These are phyloP conservation scores for Lithosia quadra DNA, from an alignment of 2,888 invertebrate species.

Conservation along the genomic window DNA sequence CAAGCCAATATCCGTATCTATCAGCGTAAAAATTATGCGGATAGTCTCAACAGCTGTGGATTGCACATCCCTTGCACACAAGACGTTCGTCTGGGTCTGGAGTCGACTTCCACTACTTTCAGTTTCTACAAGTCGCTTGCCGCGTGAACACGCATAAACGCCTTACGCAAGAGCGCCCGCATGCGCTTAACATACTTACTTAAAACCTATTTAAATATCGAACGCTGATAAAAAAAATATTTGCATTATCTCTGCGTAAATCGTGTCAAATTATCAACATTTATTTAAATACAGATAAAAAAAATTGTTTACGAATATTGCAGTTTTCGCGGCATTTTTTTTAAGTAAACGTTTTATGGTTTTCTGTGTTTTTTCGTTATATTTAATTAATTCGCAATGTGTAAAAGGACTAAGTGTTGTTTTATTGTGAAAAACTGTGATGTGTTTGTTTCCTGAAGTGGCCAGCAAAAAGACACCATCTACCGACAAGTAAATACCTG, in stretches of 20 bases:
- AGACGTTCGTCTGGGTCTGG: constrained; percentile 49
- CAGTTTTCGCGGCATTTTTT: constrained; percentile 40
- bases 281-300: constrained; percentile 31
- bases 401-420: constrained; percentile 67
- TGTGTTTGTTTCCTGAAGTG: constrained; percentile 77
- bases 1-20: neutral
- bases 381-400: constrained; percentile 55
- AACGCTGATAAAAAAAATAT: constrained; percentile 46
- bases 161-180: constrained; percentile 69
- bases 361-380: constrained; percentile 51
- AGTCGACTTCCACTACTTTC: constrained; percentile 73
- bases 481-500: constrained; percentile 81
- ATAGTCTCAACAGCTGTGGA: constrained; percentile 32
- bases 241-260: constrained; percentile 40
- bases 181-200: constrained; percentile 82
- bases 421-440: constrained; percentile 63
- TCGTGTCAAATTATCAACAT: constrained; percentile 33
- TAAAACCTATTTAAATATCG: constrained; percentile 55
- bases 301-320: neutral
- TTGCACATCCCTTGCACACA: constrained; percentile 52
- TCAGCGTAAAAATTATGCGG: constrained; percentile 28
- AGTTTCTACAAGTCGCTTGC: constrained; percentile 75
- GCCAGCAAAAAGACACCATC: constrained; percentile 75
- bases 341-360: constrained; percentile 25
- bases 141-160: constrained; percentile 69